These are phyloP conservation scores for Puma concolor DNA, from an alignment of 2,113 vertebrate species.

Conservation along the genomic window DNA sequence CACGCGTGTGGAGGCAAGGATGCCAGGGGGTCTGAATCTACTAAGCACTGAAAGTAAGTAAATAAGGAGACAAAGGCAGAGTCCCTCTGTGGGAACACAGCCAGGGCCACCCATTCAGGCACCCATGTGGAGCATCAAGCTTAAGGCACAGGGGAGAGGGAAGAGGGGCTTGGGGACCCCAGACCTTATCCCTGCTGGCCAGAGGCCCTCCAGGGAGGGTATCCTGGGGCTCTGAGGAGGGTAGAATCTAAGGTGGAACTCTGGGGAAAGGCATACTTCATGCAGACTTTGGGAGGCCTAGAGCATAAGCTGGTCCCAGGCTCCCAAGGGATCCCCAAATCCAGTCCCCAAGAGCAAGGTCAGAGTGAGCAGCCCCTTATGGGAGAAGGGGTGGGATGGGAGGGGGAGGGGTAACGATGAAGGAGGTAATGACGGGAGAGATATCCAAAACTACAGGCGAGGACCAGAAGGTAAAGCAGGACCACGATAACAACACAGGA, in stretches of 20 bases:
- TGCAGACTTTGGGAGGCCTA: not conserved
- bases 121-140: not conserved
- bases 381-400: not conserved
- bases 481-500: not conserved
- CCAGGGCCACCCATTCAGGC: not conserved
- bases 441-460: not conserved
- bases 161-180: not conserved
- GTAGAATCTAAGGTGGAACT: not conserved
- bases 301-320: not conserved
- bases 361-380: not conserved
- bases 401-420: not conserved
- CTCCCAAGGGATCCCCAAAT: not conserved
- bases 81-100: not conserved
- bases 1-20: not conserved
- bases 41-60: not conserved
- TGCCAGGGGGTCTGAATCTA: not conserved
- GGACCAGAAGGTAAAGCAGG: not conserved
- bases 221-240: not conserved
- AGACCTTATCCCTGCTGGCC: not conserved
- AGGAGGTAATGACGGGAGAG: not conserved
- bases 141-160: not conserved
- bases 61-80: not conserved
- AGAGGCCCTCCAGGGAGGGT: not conserved
- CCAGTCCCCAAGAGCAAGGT: not conserved
- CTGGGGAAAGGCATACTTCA: not conserved